phyloP scores from a whole-genome alignment of 2,797 vertebrate species.

The Poecilia velifera region DNA sequence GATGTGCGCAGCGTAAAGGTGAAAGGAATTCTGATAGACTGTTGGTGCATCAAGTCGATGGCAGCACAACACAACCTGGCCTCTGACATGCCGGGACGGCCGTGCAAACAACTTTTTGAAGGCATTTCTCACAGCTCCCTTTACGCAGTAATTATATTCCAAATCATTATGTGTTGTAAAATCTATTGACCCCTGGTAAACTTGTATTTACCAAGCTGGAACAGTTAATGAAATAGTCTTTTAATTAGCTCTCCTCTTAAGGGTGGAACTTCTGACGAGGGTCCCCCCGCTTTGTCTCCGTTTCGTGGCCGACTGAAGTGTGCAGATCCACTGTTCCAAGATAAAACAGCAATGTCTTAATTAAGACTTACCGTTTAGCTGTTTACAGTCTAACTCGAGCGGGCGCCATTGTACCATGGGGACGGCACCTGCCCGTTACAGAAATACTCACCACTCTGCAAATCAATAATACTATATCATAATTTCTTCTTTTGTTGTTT shows the following conservation, averaged over 20 bases:
- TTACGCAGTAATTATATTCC: constrained; percentile 83
- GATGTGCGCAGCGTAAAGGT: constrained; percentile 45
- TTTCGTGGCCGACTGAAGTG: constrained; percentile 82
- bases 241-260: constrained; percentile 83
- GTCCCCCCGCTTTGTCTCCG: constrained; percentile 76
- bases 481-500: constrained; percentile 80
- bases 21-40: constrained; percentile 62
- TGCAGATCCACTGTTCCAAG: constrained; percentile 76
- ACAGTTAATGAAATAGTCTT: constrained; percentile 85
- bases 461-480: constrained; percentile 82
- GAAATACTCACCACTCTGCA: constrained; percentile 62
- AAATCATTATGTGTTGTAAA: constrained; percentile 83
- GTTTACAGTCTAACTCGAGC: constrained; percentile 61
- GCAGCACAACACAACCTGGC: constrained; percentile 55
- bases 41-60: constrained; percentile 60
- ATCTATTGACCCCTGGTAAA: constrained; percentile 85
- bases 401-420: constrained; percentile 22
- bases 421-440: constrained; percentile 59
- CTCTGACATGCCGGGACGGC: constrained; percentile 61
- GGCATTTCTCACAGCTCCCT: constrained; percentile 70
- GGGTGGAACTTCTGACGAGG: constrained; percentile 78
- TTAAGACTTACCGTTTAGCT: constrained; percentile 76
- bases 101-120: constrained; percentile 77
- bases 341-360: constrained; percentile 81
- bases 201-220: constrained; percentile 85